Conservation (phyloP, 64 coral and sea anemone species). For the Montipora capricornis region DNA sequence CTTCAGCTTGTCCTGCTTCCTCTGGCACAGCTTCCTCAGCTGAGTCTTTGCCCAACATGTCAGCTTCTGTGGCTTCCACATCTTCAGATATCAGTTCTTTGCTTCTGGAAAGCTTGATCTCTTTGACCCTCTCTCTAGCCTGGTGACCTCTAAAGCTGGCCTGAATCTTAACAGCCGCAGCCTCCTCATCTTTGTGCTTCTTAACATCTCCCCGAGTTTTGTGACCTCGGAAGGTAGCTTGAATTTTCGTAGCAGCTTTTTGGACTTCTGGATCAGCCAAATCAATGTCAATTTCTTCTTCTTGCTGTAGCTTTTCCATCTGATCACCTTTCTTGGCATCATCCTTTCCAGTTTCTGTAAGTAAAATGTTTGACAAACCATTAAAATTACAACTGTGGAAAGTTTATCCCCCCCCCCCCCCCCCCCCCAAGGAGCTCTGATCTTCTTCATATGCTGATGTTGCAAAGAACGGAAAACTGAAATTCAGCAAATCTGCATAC, state of each 20-base stretch:
- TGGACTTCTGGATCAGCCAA: constrained; percentile 78
- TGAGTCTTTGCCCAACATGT: constrained; percentile 29
- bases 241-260: constrained; percentile 89
- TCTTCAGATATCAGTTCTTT: constrained; percentile 26
- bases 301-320: constrained; percentile 81
- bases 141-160: constrained; percentile 88
- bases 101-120: constrained; percentile 67
- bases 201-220: constrained; percentile 89
- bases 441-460: too few relatives aligned
- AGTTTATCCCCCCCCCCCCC: too few relatives aligned
- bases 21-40: constrained; percentile 1
- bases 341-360: constrained; percentile 88
- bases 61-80: neutral
- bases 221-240: constrained; percentile 95
- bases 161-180: constrained; percentile 86
- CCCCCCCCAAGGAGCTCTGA: too few relatives aligned
- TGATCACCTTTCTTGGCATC: constrained; percentile 88
- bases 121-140: constrained; percentile 85
- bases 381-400: too few relatives aligned
- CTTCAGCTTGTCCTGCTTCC: neutral
- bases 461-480: too few relatives aligned
- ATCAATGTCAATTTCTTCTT: constrained; percentile 93
- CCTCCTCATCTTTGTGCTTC: constrained; percentile 82
- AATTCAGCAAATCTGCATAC: too few relatives aligned
- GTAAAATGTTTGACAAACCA: neutral